Evolutionary conservation across 2,797 vertebrate species (phyloP).

Genomic region (Notoglanidium macrostoma): DNA sequence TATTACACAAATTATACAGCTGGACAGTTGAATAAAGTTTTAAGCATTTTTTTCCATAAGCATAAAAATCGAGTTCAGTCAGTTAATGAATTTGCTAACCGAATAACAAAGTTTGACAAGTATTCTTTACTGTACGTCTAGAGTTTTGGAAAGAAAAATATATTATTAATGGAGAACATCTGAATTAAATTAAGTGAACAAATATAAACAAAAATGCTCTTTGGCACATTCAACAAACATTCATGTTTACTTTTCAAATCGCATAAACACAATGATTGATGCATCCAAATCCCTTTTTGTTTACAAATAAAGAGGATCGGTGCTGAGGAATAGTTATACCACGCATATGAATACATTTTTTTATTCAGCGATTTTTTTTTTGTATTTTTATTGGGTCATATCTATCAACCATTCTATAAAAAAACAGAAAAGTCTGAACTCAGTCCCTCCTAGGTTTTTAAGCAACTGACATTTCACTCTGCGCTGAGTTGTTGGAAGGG

Average conservation of each 20-base stretch:
- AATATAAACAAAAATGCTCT: neutral
- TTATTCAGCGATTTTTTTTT: neutral
- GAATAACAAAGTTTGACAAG: neutral
- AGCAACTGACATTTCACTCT: conserved; percentile 19
- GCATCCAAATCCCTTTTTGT: neutral
- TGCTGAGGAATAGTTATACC: neutral
- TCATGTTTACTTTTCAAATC: neutral
- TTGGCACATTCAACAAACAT: neutral
- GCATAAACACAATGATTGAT: neutral
- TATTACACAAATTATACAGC: neutral
- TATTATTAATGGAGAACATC: neutral
- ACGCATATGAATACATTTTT: neutral
- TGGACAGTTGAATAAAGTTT: neutral
- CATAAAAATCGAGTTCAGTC: neutral
- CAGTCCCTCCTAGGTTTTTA: neutral
- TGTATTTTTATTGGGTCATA: neutral
- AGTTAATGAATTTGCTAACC: neutral
- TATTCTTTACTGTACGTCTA: neutral
- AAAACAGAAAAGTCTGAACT: neutral
- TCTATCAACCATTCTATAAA: neutral
- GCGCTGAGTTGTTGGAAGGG: conserved; percentile 20
- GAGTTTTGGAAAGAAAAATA: neutral
- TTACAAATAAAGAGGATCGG: neutral
- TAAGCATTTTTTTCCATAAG: neutral
- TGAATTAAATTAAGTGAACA: neutral